These are phyloP conservation scores for Drosophila maculinotata DNA, from an alignment of 2,888 invertebrate species.

Conservation along the genomic window DNA sequence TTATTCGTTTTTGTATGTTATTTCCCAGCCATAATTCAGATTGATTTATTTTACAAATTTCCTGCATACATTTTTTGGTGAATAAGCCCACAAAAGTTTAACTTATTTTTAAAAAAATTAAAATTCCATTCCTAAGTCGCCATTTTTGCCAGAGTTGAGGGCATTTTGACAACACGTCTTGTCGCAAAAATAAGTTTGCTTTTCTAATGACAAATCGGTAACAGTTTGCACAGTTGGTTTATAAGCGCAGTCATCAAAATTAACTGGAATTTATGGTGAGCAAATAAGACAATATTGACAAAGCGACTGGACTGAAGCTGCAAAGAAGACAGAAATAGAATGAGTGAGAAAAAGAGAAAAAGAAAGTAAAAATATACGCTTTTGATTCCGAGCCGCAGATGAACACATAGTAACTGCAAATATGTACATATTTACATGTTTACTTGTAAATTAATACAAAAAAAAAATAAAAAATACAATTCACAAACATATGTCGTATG, in stretches of 20 bases:
- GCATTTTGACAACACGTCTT: background rate
- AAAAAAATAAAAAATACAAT: background rate
- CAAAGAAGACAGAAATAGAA: background rate
- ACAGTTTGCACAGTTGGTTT: slow-evolving; percentile 12
- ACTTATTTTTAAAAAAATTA: too few relatives aligned
- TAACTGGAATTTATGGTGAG: slow-evolving; percentile 39
- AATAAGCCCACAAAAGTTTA: too few relatives aligned
- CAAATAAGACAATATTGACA: slow-evolving; percentile 30
- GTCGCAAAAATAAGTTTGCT: slow-evolving; percentile 3
- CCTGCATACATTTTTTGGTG: too few relatives aligned
- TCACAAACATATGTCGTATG: background rate
- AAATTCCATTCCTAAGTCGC: too few relatives aligned
- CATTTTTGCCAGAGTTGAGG: too few relatives aligned
- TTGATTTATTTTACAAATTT: too few relatives aligned
- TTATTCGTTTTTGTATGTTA: too few relatives aligned
- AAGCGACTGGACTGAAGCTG: background rate
- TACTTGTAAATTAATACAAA: background rate
- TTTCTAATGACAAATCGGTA: slow-evolving; percentile 32
- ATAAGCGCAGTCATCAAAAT: slow-evolving; percentile 32
- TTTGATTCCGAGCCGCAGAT: slow-evolving; percentile 3
- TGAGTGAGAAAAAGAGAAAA: background rate
- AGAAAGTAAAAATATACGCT: slow-evolving; percentile 15
- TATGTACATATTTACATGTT: background rate
- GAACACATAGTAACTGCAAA: background rate
- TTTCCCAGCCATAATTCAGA: too few relatives aligned